These are phyloP conservation scores for Etheostoma perlongum DNA, from an alignment of 2,797 vertebrate species.

Conservation along the genomic window DNA sequence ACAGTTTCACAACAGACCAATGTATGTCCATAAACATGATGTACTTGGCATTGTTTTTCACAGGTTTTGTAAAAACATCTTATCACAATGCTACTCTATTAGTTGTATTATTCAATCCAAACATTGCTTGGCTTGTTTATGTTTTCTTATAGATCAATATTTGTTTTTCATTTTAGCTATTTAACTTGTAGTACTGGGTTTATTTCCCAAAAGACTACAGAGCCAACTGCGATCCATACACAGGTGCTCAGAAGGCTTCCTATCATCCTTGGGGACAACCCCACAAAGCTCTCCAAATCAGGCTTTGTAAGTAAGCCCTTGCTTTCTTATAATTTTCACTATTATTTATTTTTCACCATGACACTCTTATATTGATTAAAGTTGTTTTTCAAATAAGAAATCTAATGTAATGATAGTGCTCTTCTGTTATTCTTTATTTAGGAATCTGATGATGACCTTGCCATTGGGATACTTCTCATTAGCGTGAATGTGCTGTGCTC, in stretches of 20 bases:
- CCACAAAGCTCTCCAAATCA: background rate
- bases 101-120: background rate
- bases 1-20: background rate
- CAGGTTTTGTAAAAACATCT: background rate
- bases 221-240: background rate
- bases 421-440: background rate
- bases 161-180: background rate
- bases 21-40: no score
- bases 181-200: background rate
- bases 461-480: background rate
- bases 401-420: conserved; percentile 16
- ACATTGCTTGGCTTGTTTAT: background rate
- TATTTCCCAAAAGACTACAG: conserved; percentile 1
- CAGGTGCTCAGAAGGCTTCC: conserved; percentile 10
- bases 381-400: background rate
- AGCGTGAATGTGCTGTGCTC: background rate
- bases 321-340: no score
- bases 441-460: background rate
- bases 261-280: background rate
- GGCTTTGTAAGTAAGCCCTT: background rate
- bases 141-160: conserved; percentile 5
- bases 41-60: background rate
- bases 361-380: background rate
- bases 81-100: background rate
- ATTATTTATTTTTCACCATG: no score